Base-by-base conservation (phyloP, 2,888 invertebrate species). In the Agrypnus murinus region DNA sequence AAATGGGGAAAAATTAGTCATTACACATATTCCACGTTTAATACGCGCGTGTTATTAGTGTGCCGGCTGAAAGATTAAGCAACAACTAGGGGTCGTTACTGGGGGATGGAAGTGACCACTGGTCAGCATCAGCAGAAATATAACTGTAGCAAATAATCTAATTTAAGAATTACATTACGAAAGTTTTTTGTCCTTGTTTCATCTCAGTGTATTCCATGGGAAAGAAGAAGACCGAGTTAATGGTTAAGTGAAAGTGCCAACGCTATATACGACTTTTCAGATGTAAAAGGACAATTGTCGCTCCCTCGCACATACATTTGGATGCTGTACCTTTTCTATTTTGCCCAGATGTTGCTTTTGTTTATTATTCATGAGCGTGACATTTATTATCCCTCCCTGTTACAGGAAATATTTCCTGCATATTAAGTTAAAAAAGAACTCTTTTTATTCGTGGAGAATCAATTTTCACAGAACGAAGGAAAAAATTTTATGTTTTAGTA, bases 41-140 rank as follows among this genome's bases (percentile, higher is more conserved):
- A 75, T 77, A 70, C 71, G 74, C 72, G 73, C 73, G 71, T 74
- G 75, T 76, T 77, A 83, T 83, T 83, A 83, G 81, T 76, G 78
- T 79, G 82, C 81, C 82, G 83, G 83, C 81, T 80, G 81, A 80
- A 81, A 84, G 85, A 85, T 84, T 84, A 84, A 84, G 84, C 83
- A 83, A 83, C 84, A 83, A 84, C 82, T 83, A 79, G 79, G 82
- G 82, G 79, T 80, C 78, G 81, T 82, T 81, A 82, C 80, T 79
- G 80, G 76, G 81, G 82, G 72, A 76, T 73, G 77, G 74, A 79
- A 81, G 79, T 84, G 84, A 83, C 84, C 84, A 79, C 77, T 80
- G 84, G 83, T 83, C 85, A 84, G 75, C 73, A 70, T 75, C 68
- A 60, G 75, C 72, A 72, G 72, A 68, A 72, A 68, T 71, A 71